Conservation (phyloP, 2,888 invertebrate species). For the Nipponacmea schrenckii region DNA sequence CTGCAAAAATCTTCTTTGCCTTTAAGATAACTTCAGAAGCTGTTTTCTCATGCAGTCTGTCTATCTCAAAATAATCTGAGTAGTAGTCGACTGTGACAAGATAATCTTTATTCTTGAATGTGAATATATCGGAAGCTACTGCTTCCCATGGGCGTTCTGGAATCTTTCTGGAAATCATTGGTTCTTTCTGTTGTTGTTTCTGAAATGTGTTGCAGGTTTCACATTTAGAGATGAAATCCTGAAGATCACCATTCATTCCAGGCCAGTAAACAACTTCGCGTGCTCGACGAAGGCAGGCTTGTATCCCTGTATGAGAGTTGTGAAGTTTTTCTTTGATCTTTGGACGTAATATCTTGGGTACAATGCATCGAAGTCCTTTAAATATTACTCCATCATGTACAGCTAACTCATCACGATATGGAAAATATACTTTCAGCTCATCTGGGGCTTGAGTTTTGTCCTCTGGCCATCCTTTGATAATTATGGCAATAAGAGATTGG, state of each 20-base stretch:
- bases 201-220: not conserved
- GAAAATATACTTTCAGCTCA: slow-evolving; percentile 28
- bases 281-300: not conserved
- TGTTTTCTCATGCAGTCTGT: not conserved
- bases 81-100: not conserved
- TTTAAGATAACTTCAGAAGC: not conserved
- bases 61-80: not conserved
- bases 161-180: not conserved
- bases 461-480: too few relatives aligned
- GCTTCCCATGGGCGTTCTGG: not conserved
- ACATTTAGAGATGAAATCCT: slow-evolving; percentile 6
- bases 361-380: slow-evolving; percentile 16
- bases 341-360: not conserved
- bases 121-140: slow-evolving; percentile 6
- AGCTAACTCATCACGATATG: slow-evolving; percentile 29
- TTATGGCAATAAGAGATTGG: slow-evolving; percentile 21
- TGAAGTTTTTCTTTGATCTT: not conserved
- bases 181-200: not conserved
- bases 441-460: slow-evolving; percentile 15
- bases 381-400: slow-evolving; percentile 30
- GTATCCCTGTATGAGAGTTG: slow-evolving; percentile 6
- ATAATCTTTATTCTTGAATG: not conserved
- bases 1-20: not conserved
- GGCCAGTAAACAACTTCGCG: slow-evolving; percentile 8
- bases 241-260: not conserved